Evolutionary conservation across 2,113 vertebrate species (phyloP), one percentile per base, ranked within the genome.

Genomic region (Perca flavescens): DNA sequence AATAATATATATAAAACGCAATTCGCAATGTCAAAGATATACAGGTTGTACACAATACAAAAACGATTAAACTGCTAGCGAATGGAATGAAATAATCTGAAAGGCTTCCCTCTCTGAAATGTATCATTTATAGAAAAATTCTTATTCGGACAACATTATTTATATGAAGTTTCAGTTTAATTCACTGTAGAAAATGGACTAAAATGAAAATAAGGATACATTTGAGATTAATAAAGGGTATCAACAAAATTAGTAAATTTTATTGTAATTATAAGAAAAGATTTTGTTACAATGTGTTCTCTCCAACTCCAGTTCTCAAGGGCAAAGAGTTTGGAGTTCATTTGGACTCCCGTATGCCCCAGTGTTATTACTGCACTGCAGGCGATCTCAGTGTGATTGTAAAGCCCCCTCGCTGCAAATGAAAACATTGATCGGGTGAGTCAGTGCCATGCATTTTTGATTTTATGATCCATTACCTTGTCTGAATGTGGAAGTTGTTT

Each of bases 401-500:
- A 67, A 77, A 87, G 69, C 66, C 64, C 77, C 79, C 79, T 63
- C 10, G 49, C 78, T 79, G 80, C 53, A 90, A 89, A 94, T 88
- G 80, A 92, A 91, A 84, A 69, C 86, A 92, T 90, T 90, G 88
- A 94, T 92, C 36, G 61, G 84, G 67, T 50, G 68, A 84, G 85
- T 84, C 78, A 49, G 70, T 50, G 89, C 84, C 81, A 78, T 89
- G 87, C 87, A 90, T 92, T 89, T 88, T 85, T 83, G 83, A 86
- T 88, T 83, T 78, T 66, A 88, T 84, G 84, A 90, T 92, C 88
- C 83, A 88, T 95, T 94, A 96, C 95, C 95, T 95, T 79, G 98
- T 99, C 94, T 99, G 98, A 91, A 99, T 99, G 94, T 99, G 98
- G 94, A 99, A 99, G 94, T 98, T 99, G 96, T 99, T 99, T 91